Percentiles rank a stretch among this genome's conserved stretches.
These are phyloP conservation scores for Pocillopora damicornis DNA, from an alignment of 64 coral and sea anemone species.

Conservation along the genomic window DNA sequence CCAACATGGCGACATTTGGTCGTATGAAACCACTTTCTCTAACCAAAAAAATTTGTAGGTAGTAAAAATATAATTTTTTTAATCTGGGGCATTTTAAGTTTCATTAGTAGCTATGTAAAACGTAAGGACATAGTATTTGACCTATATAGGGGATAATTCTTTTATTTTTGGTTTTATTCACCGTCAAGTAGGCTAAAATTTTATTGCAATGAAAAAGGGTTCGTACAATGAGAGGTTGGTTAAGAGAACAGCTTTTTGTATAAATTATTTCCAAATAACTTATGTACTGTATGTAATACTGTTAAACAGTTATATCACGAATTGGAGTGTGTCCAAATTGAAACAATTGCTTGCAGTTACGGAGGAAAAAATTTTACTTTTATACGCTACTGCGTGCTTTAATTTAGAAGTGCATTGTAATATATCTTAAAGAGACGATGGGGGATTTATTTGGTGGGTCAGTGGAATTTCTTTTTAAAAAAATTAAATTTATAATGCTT, in stretches of 20 bases:
- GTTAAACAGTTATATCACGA: not conserved
- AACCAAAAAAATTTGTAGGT: not conserved
- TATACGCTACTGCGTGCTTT: not conserved
- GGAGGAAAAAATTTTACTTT: not conserved
- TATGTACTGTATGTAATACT: not conserved
- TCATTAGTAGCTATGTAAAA: not conserved
- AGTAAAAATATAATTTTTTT: not conserved
- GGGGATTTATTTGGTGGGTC: slow-evolving; percentile 16
- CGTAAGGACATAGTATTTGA: not conserved
- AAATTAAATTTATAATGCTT: not conserved
- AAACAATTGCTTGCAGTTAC: not conserved
- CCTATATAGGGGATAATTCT: not conserved
- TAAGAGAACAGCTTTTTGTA: not conserved
- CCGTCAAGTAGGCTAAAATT: not conserved
- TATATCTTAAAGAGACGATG: not conserved
- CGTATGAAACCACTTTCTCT: not conserved
- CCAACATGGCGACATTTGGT: not conserved
- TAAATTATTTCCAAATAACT: not conserved
- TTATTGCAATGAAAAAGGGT: not conserved
- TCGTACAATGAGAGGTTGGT: not conserved
- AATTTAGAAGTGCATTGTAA: slow-evolving; percentile 15
- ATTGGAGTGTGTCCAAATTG: slow-evolving; percentile 1
- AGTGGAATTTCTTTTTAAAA: too few relatives aligned
- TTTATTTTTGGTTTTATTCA: not conserved
- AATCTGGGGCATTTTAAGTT: not conserved